A percentile compares a stretch with the other conserved stretches of the same genome.
Evolutionary conservation across 2,797 vertebrate species (phyloP).

Genomic region (Sphaeramia orbicularis): DNA sequence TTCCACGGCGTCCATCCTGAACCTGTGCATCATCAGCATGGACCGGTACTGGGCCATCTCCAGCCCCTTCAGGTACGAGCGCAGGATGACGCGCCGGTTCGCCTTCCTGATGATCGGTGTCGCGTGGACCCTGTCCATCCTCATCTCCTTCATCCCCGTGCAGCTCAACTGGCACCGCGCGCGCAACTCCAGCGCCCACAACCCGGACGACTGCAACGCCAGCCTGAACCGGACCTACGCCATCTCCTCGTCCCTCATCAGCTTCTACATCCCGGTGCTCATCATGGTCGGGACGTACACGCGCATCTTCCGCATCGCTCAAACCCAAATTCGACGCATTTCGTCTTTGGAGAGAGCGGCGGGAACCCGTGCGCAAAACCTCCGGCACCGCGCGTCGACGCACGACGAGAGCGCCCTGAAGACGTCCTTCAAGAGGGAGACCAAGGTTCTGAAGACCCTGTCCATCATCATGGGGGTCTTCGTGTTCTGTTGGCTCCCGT

Average conservation of each 20-base stretch:
- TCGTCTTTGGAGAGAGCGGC: constrained; percentile 80
- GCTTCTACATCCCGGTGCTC: constrained; percentile 82
- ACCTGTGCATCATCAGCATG: constrained; percentile 90
- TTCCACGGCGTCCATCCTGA: constrained; percentile 90
- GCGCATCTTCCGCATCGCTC: constrained; percentile 81
- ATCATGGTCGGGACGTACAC: constrained; percentile 83
- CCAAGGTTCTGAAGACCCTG: constrained; percentile 80
- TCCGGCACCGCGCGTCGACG: too few relatives aligned
- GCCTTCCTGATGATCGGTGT: too few relatives aligned
- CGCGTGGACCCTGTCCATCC: too few relatives aligned
- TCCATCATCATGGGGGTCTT: constrained; percentile 83
- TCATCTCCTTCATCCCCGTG: too few relatives aligned
- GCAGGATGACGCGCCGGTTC: too few relatives aligned
- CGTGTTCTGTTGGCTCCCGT: constrained; percentile 82
- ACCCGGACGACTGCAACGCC: constrained; percentile 68
- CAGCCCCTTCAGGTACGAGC: constrained; percentile 79
- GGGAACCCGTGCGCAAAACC: constrained; percentile 75
- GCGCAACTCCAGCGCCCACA: too few relatives aligned
- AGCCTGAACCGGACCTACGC: constrained; percentile 80
- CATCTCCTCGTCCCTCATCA: constrained; percentile 81
- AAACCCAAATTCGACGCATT: constrained; percentile 79
- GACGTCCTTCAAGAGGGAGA: constrained; percentile 77
- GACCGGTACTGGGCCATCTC: constrained; percentile 89
- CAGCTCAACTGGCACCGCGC: too few relatives aligned
- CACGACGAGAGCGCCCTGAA: constrained; percentile 66